Percentiles rank a stretch among this genome's conserved stretches.
Evolutionary conservation across 2,888 invertebrate species (phyloP).

Genomic region (Dryobota labecula): DNA sequence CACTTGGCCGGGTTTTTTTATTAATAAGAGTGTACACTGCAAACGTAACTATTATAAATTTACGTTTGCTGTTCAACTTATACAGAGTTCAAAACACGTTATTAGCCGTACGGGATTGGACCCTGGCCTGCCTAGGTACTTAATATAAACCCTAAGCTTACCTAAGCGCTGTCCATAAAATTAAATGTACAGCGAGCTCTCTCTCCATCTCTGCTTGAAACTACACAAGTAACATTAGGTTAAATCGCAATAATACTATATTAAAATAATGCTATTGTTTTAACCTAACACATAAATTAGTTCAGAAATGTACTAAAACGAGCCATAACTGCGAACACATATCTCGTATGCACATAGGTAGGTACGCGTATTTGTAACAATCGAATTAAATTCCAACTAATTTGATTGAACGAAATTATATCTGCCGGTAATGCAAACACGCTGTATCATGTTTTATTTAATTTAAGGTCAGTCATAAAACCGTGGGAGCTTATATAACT

Average conservation of each 20-base stretch:
- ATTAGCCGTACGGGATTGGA: not conserved
- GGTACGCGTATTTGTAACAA: conserved; percentile 30
- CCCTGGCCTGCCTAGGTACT: conserved; percentile 4
- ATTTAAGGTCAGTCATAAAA: conserved; percentile 52
- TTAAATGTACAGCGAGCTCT: not conserved
- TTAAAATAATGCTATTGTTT: conserved; percentile 41
- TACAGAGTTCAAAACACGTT: conserved; percentile 18
- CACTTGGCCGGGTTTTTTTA: too few species aligned
- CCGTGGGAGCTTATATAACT: conserved; percentile 32
- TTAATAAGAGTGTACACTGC: not conserved
- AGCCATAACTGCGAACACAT: conserved; percentile 28
- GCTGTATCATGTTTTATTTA: conserved; percentile 40
- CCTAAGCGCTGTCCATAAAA: conserved; percentile 35
- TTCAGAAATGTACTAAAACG: conserved; percentile 32
- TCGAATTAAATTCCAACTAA: conserved; percentile 47
- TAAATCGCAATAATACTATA: conserved; percentile 31
- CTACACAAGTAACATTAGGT: conserved; percentile 14
- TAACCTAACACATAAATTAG: conserved; percentile 44
- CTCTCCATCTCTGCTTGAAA: not conserved
- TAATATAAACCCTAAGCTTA: conserved; percentile 28
- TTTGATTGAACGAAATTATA: conserved; percentile 45
- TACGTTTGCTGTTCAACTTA: not conserved
- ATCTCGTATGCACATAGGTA: conserved; percentile 14
- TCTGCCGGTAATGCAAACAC: conserved; percentile 23
- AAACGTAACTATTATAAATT: conserved; percentile 3